A percentile compares a stretch with the other conserved stretches of the same genome.
Evolutionary conservation across 2,113 vertebrate species (phyloP).

Genomic region (Indicator maculatus): DNA sequence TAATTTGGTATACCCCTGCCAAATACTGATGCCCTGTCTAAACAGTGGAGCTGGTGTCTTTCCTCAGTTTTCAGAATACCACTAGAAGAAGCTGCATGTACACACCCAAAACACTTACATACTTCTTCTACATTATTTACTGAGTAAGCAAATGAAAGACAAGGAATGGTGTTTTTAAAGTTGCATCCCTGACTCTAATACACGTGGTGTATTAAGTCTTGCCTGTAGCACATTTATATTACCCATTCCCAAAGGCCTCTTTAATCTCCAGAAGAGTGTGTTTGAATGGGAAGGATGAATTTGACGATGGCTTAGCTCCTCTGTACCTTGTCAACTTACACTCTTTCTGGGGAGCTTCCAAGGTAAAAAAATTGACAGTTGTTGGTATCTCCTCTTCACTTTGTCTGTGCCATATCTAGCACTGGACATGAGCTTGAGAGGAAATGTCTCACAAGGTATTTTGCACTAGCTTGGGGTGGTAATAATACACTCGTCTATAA

Average conservation of each 20-base stretch:
- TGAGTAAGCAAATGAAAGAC: not conserved
- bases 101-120: not conserved
- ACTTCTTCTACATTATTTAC: not conserved
- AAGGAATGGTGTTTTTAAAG: not conserved
- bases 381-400: not conserved
- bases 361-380: not conserved
- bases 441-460: slow-evolving; percentile 29
- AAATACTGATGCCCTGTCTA: not conserved
- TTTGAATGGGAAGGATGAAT: not conserved
- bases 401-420: not conserved
- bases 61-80: not conserved
- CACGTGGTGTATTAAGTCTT: not conserved
- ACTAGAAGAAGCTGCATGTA: not conserved
- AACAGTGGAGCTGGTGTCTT: not conserved
- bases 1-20: not conserved
- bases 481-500: not conserved
- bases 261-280: not conserved
- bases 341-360: not conserved
- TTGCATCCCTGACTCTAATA: not conserved
- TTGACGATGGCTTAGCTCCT: not conserved
- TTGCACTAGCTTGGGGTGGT: slow-evolving; percentile 8
- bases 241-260: not conserved
- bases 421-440: slow-evolving; percentile 42
- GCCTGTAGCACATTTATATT: not conserved
- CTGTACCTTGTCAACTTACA: not conserved